Evolutionary conservation across 64 coral and sea anemone species (phyloP), one percentile per base, ranked within the genome.

Genomic region (Cladopsammia gracilis): DNA sequence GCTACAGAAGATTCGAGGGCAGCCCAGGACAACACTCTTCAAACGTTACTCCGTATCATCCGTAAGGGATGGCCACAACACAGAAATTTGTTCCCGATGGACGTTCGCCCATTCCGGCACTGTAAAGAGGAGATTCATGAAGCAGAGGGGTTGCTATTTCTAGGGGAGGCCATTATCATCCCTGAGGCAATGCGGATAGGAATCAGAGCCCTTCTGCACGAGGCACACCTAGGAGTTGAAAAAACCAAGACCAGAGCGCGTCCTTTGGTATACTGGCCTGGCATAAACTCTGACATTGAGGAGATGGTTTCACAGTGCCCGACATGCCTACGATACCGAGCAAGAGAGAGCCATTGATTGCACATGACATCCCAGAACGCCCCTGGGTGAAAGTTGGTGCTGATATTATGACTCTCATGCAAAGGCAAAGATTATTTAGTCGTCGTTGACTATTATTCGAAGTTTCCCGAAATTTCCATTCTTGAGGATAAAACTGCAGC

Each of bases 381-480:
- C n/a, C n/a, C n/a, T n/a, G n/a, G n/a, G n/a, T n/a, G n/a, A n/a
- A n/a, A n/a, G n/a, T n/a, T n/a, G n/a, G n/a, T n/a, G n/a, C n/a
- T n/a, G n/a, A n/a, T n/a, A n/a, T n/a, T n/a, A n/a, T n/a, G n/a
- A n/a, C n/a, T n/a, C n/a, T n/a, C n/a, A n/a, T n/a, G n/a, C n/a
- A n/a, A n/a, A n/a, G n/a, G n/a, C n/a, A n/a, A n/a, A n/a, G n/a
- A n/a, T n/a, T 90, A 79, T 48, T 46, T 90, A 90, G 74, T 90
- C 13, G 75, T 90, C 24, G 64, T 90, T 23, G 88, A 90, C 76
- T 90, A 90, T 64, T 79, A 79, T 20, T 90, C 88, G 8, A 67
- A 62, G 62, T 90, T 79, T 76, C 68, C 70, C 49, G 76, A 90
- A 26, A 78, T 14, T 62, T 47, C 34, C 75, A 9, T 65, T 79